phyloP scores from a whole-genome alignment of 2,797 vertebrate genomes.

The Lagorchestes hirsutus region DNA sequence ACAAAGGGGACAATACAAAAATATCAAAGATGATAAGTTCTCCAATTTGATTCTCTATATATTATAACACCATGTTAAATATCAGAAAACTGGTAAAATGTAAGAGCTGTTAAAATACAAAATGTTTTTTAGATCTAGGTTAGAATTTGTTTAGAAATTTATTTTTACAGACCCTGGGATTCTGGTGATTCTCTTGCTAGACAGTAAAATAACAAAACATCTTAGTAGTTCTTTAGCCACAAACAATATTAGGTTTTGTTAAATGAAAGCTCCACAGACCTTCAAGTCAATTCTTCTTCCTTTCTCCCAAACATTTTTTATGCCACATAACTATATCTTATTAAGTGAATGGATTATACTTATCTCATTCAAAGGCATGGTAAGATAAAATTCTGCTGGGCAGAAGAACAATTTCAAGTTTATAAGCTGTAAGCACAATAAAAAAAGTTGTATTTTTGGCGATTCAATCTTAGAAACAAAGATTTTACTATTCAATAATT shows the following conservation, averaged over 20 bases:
- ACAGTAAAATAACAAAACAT: background rate
- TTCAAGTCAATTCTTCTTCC: background rate
- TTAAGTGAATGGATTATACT: background rate
- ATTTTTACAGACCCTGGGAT: background rate
- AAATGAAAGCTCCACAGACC: background rate
- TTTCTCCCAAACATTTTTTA: background rate
- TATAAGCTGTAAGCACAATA: background rate
- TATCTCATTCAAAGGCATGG: background rate
- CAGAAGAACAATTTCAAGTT: background rate
- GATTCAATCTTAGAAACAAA: constrained; percentile 15
- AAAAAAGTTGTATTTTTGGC: background rate
- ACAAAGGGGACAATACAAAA: background rate
- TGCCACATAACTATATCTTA: background rate
- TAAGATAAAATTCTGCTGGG: background rate
- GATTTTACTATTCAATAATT: background rate
- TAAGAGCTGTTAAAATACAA: background rate
- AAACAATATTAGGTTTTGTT: background rate
- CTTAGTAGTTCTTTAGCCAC: background rate
- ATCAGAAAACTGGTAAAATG: background rate
- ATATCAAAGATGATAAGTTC: background rate
- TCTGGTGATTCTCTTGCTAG: background rate
- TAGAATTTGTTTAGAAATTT: background rate
- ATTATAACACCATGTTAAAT: background rate
- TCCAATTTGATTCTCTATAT: background rate
- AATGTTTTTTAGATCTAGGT: background rate